Evolutionary conservation across 2,888 invertebrate species (phyloP).

Genomic region (Ochropacha duplaris): DNA sequence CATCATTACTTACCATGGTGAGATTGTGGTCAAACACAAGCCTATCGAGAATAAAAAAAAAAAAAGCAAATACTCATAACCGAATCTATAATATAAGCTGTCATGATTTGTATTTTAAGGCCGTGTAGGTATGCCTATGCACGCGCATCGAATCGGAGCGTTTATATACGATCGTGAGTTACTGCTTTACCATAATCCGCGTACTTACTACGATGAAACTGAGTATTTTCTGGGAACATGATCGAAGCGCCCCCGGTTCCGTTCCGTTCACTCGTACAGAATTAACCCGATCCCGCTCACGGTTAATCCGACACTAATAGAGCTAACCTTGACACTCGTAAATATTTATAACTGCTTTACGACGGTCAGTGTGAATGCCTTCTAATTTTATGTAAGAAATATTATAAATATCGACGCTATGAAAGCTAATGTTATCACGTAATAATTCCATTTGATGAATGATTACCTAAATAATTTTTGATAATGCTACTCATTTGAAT

Average conservation of each 20-base stretch:
- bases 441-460: no score
- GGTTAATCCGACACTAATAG: constrained; percentile 57
- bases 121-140: neutral
- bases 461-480: no score
- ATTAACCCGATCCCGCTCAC: constrained; percentile 40
- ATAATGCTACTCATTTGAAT: no score
- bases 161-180: neutral
- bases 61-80: neutral
- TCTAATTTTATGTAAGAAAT: constrained; percentile 51
- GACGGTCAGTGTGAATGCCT: constrained; percentile 71
- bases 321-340: constrained; percentile 63
- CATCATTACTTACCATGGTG: no score
- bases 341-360: constrained; percentile 64
- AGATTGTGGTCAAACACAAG: no score
- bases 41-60: no score
- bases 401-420: constrained; percentile 10
- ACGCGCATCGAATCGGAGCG: neutral
- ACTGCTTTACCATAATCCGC: constrained; percentile 12
- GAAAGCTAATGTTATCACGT: neutral
- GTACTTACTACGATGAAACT: neutral
- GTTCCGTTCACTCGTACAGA: constrained; percentile 43
- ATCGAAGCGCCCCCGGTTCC: constrained; percentile 37
- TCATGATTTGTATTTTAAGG: neutral
- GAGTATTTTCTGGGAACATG: constrained; percentile 36
- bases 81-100: neutral